Base-by-base conservation (phyloP, 2,888 invertebrate genomes). In the Chaetogeoica ovagalla region DNA sequence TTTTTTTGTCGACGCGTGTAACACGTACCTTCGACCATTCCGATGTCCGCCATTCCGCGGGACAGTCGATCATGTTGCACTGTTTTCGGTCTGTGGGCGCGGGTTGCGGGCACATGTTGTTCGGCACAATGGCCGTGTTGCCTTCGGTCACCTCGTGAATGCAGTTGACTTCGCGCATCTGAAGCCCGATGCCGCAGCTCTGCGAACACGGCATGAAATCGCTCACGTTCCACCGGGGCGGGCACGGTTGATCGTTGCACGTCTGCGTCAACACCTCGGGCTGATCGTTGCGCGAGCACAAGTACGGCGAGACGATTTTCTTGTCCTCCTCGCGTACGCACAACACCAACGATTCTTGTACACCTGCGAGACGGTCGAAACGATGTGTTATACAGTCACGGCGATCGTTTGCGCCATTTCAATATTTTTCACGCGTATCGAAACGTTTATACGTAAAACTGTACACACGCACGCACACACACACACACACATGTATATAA, bases 181-280 rank as follows among this genome's bases (percentile, higher is more conserved):
- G 95, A 83, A 94, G 93, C 0, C 98, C 98, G 83, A 97, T 94
- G 52, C 83, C 98, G 85, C 98, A 98, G 4, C 94, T 93, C 86
- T 94, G 95, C 30, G 95, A 94, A 87, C 98, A 98, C 30, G 92
- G 91, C 0, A 93, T 82, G 73, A 87, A 89, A 43, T 88, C 88
- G 8, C 88, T 88, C 19, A 87, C 86, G 82, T 88, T 88, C 89
- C 89, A 93, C 89, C 95, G 90, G 0, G 97, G 97, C 2, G 97
- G 97, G 85, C 98, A 98, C 0, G 97, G 95, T 82, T 95, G 93
- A 85, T 97, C 97, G 86, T 98, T 98, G 88, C 97, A 97, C 0
- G 94, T 94, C 84, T 94, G 89, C 55, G 95, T 94, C 82, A 95
- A 89, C 71, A 94, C 93, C 86, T 96, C 95, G 0, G 97, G 97